Evolutionary conservation across 2,113 vertebrate genomes (phyloP), one percentile per base, ranked within the genome.

Genomic region (Aegotheles bennettii): DNA sequence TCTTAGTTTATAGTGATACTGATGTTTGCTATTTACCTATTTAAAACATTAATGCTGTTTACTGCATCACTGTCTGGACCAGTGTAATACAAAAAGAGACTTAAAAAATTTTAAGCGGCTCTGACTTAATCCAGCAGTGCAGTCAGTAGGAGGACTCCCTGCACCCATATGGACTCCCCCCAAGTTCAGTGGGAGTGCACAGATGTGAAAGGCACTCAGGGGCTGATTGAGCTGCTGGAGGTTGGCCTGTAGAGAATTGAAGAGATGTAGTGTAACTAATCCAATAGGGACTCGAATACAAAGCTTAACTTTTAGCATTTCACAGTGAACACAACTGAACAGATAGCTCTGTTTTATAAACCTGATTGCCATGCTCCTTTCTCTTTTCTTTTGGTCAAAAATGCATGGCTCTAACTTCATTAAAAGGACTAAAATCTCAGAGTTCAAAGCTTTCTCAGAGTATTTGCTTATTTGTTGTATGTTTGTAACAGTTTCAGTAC

Each of bases 1-100:
- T 54, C 90, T 93, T 69, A 6, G 75, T 50, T 93, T 94, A 90
- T 54, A 40, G 63, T 35, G 42, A 74, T 64, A 19, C 84, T 64
- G 71, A 9, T 96, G 84, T 78, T 95, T 64, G 23, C 67, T 93
- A 16, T 65, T 97, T 95, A 54, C 61, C 68, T 92, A 89, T 81
- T 38, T 95, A 92, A 97, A 97, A 96, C 79, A 78, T 90, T 92
- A 64, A 78, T 95, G 85, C 67, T 93, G 67, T 87, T 94, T 95
- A 65, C 48, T 94, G 47, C 81, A 81, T 81, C 53, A 20, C 91
- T 95, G 90, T 84, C 74, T 80, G 79, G 64, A 54, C 68, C 6
- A 69, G 50, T 48, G 80, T 26, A 93, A 47, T 51, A 21, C 4
- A 25, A 29, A 64, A 59, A 48, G 68, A 85, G 56, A 68, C 48